phyloP scores from a whole-genome alignment of 2,797 vertebrate genomes.

The Platalea minor region DNA sequence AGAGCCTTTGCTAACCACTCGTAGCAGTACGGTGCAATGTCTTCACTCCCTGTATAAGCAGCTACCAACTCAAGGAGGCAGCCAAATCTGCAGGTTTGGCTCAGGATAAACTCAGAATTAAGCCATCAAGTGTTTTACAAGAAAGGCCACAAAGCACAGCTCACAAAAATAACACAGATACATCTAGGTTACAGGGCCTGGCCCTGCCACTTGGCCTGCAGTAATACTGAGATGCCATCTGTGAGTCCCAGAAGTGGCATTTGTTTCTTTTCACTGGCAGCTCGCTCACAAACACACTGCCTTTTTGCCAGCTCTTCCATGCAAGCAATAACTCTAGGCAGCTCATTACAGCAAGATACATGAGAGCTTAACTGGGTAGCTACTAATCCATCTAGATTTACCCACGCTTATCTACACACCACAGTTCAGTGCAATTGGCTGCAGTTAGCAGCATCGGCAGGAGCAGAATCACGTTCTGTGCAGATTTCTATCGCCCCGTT shows the following conservation, averaged over 20 bases:
- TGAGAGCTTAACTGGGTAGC: background rate
- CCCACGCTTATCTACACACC: background rate
- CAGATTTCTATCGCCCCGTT: background rate
- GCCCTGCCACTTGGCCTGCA: background rate
- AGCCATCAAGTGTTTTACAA: background rate
- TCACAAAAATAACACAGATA: background rate
- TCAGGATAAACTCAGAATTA: background rate
- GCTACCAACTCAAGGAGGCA: background rate
- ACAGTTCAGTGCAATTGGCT: background rate
- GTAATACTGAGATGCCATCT: background rate
- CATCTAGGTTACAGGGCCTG: background rate
- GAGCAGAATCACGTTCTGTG: background rate
- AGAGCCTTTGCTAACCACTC: background rate
- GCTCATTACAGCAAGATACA: background rate
- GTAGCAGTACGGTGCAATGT: fast-evolving
- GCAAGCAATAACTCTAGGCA: background rate
- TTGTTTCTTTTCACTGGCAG: background rate
- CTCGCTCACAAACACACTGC: background rate
- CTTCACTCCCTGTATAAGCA: background rate
- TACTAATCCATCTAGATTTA: background rate
- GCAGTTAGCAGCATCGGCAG: background rate
- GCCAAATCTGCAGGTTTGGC: background rate
- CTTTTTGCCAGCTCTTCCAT: background rate
- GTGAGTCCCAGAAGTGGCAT: background rate
- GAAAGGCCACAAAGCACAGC: background rate